Evolutionary conservation across 2,888 invertebrate genomes (phyloP).

Genomic region (Cheilosia vernalis): DNA sequence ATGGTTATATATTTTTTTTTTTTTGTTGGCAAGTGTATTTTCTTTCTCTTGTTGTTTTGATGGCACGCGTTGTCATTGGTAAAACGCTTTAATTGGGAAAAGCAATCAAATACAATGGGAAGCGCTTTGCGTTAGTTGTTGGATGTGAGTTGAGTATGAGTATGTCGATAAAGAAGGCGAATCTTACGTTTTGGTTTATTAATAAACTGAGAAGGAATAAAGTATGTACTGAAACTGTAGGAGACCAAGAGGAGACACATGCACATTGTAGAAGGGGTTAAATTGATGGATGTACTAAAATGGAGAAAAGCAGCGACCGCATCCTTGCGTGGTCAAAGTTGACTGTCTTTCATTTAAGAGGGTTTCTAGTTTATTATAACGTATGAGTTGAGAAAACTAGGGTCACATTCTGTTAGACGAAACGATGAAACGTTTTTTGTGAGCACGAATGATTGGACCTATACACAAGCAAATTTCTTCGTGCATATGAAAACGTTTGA

Average conservation of each 20-base stretch:
- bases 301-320: not conserved
- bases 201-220: not conserved
- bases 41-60: slow-evolving; percentile 44
- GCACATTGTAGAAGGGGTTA: too few species aligned
- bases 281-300: too few species aligned
- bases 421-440: too few species aligned
- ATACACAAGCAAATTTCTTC: too few species aligned
- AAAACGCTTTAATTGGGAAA: slow-evolving; percentile 53
- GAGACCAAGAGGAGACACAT: too few species aligned
- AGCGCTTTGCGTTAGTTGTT: not conserved
- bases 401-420: too few species aligned
- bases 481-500: too few species aligned
- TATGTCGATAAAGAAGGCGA: not conserved
- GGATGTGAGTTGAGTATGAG: not conserved
- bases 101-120: slow-evolving; percentile 47
- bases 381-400: too few species aligned
- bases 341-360: too few species aligned
- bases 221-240: too few species aligned
- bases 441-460: too few species aligned
- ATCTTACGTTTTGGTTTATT: not conserved
- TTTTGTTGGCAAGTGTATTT: not conserved
- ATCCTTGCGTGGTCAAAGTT: not conserved
- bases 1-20: slow-evolving; percentile 31
- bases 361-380: too few species aligned
- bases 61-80: slow-evolving; percentile 32